Conservation (phyloP, 2,888 invertebrate species). For the Rotaria sp. region DNA sequence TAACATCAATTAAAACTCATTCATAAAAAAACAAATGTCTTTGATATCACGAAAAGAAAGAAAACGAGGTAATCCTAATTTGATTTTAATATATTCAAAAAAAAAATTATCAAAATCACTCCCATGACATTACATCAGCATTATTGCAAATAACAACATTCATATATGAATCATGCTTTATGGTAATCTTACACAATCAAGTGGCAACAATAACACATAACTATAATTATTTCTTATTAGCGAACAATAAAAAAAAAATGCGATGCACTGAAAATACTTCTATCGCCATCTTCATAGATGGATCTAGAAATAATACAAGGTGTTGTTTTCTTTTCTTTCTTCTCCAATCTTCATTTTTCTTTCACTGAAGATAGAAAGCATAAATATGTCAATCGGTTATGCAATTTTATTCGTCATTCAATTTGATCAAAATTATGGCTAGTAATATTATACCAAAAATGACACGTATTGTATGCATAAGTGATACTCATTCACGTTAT, state of each 20-base stretch:
- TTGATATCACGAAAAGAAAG: too few species aligned
- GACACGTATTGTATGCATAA: constrained; percentile 38
- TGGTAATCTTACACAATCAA: too few species aligned
- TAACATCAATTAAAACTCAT: too few species aligned
- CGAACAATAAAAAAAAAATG: neutral
- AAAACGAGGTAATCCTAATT: too few species aligned
- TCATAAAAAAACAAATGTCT: too few species aligned
- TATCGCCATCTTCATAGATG: neutral
- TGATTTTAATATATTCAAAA: too few species aligned
- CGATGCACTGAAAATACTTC: neutral
- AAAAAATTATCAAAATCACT: too few species aligned
- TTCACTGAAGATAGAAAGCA: too few species aligned
- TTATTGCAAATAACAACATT: too few species aligned
- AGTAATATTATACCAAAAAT: neutral
- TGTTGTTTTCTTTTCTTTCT: neutral
- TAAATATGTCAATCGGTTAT: neutral
- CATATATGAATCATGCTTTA: too few species aligned
- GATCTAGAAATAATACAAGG: neutral
- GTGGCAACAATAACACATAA: too few species aligned
- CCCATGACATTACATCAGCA: too few species aligned
- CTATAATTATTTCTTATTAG: neutral
- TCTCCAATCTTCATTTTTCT: neutral
- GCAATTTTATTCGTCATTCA: neutral
- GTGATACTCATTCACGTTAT: constrained; percentile 34
- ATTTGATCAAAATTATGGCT: neutral